These are phyloP conservation scores for Selenia dentaria DNA, from an alignment of 2,888 invertebrate species.

Conservation along the genomic window DNA sequence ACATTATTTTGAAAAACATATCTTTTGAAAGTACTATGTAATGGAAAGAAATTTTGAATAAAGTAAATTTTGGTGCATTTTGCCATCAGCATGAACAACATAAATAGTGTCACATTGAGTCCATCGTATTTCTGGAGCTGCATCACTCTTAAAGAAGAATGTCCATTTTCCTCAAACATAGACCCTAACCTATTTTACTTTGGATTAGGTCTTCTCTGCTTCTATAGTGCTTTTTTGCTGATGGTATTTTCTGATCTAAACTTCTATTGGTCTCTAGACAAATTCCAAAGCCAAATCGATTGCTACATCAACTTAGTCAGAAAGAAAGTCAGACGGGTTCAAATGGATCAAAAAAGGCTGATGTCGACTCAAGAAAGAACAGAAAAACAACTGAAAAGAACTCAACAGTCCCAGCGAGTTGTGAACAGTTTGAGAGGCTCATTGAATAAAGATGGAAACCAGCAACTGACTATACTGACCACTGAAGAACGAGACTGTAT, in stretches of 20 bases:
- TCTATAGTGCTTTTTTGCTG: conserved; percentile 59
- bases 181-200: conserved; percentile 65
- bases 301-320: conserved; percentile 55
- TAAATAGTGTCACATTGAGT: conserved; percentile 27
- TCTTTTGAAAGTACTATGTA: neutral
- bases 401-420: conserved; percentile 48
- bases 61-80: conserved; percentile 9
- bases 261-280: conserved; percentile 65
- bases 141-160: conserved; percentile 57
- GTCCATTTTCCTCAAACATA: conserved; percentile 53
- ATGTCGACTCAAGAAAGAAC: conserved; percentile 57
- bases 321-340: conserved; percentile 57
- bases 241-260: conserved; percentile 57
- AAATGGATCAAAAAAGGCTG: conserved; percentile 55
- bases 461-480: conserved; percentile 32
- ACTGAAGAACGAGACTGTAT: conserved; percentile 18
- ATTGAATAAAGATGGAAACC: conserved; percentile 32
- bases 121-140: conserved; percentile 67
- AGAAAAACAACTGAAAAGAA: conserved; percentile 56
- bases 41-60: neutral
- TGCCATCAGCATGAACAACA: conserved; percentile 28
- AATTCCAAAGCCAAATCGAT: conserved; percentile 55
- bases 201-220: conserved; percentile 46
- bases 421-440: conserved; percentile 52
- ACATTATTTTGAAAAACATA: too few relatives aligned